These are phyloP conservation scores for Clostera curtula DNA, from an alignment of 2,888 invertebrate genomes.

Conservation along the genomic window DNA sequence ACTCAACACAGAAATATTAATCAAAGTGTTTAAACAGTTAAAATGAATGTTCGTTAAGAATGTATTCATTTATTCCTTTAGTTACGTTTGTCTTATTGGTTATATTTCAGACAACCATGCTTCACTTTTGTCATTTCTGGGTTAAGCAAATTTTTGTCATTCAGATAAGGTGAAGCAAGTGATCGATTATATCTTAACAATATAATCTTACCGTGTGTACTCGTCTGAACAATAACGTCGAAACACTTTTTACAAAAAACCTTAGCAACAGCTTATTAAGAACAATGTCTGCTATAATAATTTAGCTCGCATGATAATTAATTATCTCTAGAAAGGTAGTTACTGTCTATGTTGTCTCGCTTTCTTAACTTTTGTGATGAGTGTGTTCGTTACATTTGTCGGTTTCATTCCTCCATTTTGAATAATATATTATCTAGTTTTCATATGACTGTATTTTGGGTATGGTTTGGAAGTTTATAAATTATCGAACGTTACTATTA, in stretches of 20 bases:
- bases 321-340: slow-evolving; percentile 21
- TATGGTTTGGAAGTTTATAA: slow-evolving; percentile 4
- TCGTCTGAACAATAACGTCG: slow-evolving; percentile 26
- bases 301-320: slow-evolving; percentile 34
- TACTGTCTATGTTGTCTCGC: slow-evolving; percentile 45
- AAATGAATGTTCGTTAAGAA: too few species aligned
- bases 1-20: too few species aligned
- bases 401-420: slow-evolving; percentile 9
- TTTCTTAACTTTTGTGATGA: slow-evolving; percentile 44
- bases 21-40: too few species aligned
- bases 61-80: too few species aligned
- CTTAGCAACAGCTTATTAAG: slow-evolving; percentile 25
- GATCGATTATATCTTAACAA: too few species aligned
- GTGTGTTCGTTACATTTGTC: slow-evolving; percentile 20
- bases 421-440: slow-evolving; percentile 10
- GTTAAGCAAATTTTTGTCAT: slow-evolving; percentile 21
- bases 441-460: slow-evolving; percentile 2
- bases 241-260: slow-evolving; percentile 19
- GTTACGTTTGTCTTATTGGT: too few species aligned
- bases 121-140: slow-evolving; percentile 24
- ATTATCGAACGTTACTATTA: slow-evolving; percentile 9
- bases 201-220: slow-evolving; percentile 21
- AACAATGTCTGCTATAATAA: slow-evolving; percentile 23
- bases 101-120: too few species aligned
- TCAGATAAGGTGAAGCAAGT: slow-evolving; percentile 10